Evolutionary conservation across 53 echinoderm and acorn worm species (phyloP), one percentile per base, ranked within the genome.

Genomic region (Actinopyga echinites): DNA sequence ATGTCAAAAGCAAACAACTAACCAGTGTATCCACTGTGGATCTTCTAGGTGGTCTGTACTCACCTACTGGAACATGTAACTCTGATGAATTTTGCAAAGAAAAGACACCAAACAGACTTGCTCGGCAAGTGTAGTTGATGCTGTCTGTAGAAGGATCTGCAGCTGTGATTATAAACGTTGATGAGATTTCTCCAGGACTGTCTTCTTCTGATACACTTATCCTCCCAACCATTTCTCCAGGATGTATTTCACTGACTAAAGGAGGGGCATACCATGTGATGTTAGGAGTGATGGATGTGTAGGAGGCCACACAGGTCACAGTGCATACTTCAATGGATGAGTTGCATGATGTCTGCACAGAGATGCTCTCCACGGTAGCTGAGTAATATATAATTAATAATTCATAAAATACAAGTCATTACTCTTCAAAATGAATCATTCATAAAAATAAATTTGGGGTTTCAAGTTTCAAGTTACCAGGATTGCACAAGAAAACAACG

Each of bases 231-330:
- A 63, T 25, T 15, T 63, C 64, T 17, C 64, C 64, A 1, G 64
- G 31, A 28, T 12, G 13, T 30, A 63, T 63, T 31, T 63, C 29
- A 11, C 29, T 28, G 64, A 63, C 29, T 5, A 31, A 21, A 13
- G 64, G 64, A 63, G 64, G 64, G 12, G 64, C 64, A 31, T 63
- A 17, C 64, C 64, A 63, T 28, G 64, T 63, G 29, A 63, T 31
- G 30, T 63, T 63, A 17, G 64, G 64, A 28, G 64, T 11, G 12
- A 63, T 63, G 31, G 64, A 63, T 63, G 64, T 63, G 20, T 63
- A 63, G 12, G 64, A 10, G 31, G 24, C 29, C 31, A 13, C 2
- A 28, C 64, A 63, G 29, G 28, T 31, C 1, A 63, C 11, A 31
- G 17, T 31, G 17, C 64, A 63, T 6, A 63, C 17, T 2, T 31